phyloP scores from a whole-genome alignment of 2,797 vertebrate genomes.

The Spea hammondii region DNA sequence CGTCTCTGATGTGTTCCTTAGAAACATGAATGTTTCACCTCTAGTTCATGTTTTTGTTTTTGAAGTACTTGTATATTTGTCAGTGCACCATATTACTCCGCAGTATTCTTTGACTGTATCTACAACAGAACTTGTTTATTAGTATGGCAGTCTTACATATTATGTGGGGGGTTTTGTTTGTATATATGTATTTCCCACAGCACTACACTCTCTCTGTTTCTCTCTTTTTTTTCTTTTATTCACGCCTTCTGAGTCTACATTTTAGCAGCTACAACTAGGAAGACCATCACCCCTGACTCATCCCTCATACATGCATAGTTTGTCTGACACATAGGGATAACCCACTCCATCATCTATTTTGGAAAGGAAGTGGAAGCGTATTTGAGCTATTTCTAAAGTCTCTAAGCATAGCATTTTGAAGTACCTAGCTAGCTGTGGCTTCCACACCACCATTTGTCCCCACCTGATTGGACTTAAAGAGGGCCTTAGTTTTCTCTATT shows the following conservation, averaged over 20 bases:
- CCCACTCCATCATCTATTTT: background rate
- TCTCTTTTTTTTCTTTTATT: constrained; percentile 47
- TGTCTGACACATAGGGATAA: background rate
- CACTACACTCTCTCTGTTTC: constrained; percentile 21
- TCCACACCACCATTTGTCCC: constrained; percentile 17
- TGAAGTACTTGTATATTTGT: background rate
- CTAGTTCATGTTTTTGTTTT: background rate
- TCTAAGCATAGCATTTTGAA: constrained; percentile 51
- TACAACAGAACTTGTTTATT: too few relatives aligned
- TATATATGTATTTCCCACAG: background rate
- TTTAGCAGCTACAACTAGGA: constrained; percentile 28
- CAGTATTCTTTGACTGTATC: too few relatives aligned
- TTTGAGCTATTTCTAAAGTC: constrained; percentile 26
- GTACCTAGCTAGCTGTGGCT: constrained; percentile 6
- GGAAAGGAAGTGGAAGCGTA: constrained; percentile 20
- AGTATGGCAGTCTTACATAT: too few relatives aligned
- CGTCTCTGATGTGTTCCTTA: constrained; percentile 15
- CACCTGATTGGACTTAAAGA: constrained; percentile 33
- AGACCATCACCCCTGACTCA: background rate
- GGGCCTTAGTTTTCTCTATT: constrained; percentile 43
- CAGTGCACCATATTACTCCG: background rate
- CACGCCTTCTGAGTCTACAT: constrained; percentile 27
- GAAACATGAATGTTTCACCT: background rate
- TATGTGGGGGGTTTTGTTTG: too few relatives aligned
- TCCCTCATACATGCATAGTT: background rate